These are phyloP conservation scores for Enteromius radiatus DNA, from an alignment of 2,797 vertebrate species.

Conservation along the genomic window DNA sequence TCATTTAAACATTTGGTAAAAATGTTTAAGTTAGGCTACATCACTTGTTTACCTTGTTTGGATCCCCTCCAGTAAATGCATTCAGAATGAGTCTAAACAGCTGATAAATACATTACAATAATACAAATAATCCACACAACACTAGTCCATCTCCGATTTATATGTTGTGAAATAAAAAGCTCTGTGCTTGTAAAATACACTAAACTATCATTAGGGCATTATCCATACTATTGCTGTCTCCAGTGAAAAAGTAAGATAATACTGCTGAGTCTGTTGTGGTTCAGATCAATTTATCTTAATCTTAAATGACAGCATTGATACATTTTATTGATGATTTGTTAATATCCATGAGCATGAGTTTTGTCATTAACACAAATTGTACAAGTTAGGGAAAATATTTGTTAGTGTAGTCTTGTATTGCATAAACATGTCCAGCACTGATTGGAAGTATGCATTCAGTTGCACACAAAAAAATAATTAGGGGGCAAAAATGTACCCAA, in stretches of 20 bases:
- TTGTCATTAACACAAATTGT: background rate
- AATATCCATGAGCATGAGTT: background rate
- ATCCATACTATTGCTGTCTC: background rate
- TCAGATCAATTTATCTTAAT: background rate
- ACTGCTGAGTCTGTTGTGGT: background rate
- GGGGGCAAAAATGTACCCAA: background rate
- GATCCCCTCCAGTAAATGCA: background rate
- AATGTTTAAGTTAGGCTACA: background rate
- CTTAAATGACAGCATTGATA: background rate
- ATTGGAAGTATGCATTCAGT: constrained; percentile 6
- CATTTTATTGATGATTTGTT: background rate
- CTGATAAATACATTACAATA: too few species aligned
- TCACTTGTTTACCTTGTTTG: background rate
- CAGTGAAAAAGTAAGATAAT: background rate
- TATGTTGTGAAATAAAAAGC: background rate
- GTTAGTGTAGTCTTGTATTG: background rate
- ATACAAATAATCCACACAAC: background rate
- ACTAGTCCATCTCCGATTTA: background rate
- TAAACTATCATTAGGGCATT: background rate
- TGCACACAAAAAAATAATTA: background rate
- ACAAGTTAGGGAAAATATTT: background rate
- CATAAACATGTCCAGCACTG: background rate
- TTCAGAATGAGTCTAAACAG: background rate
- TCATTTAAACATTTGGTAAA: background rate
- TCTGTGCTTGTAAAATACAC: background rate